Evolutionary conservation across 2,113 vertebrate species (phyloP), one percentile per base, ranked within the genome.

Genomic region (Delphinapterus leucas): DNA sequence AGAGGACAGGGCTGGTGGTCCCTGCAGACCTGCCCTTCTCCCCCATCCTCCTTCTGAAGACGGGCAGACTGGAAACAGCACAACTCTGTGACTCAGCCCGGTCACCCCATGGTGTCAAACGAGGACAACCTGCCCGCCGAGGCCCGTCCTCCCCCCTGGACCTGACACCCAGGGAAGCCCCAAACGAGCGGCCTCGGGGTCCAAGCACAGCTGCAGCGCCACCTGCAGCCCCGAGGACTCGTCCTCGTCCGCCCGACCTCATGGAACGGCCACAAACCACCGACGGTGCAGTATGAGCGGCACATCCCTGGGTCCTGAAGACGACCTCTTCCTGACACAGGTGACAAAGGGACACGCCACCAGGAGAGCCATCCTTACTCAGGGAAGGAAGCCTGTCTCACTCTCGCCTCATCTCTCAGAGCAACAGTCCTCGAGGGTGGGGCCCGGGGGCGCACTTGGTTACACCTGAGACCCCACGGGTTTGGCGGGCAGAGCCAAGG

Each of bases 191-290:
- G 25, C 63, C 23, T 20, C 58, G 0, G 33, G 90, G 20, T 28
- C 9, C 28, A 38, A 5, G 1, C 79, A 74, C 15, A 26, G 31
- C 41, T 0, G 13, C 33, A 12, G 1, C 0, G 1, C 4, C 33
- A 2, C 58, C 67, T 12, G 25, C 44, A 1, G 18, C 36, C 65
- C 44, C 0, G 1, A 21, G 3, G 61, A 38, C 9, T 7, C 6
- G 0, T 47, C 60, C 38, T 28, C 12, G 0, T 17, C 36, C 14
- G 38, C 70, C 14, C 3, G 14, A 36, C 18, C 71, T 6, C 13
- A 15, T 0, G 1, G 47, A 21, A 36, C 3, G 21, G 5, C 17
- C 80, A 31, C 71, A 28, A 47, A 49, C 26, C 1, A 25, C 13
- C 4, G 2, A 11, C 2, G 0, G 25, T 0, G 14, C 82, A 18